A percentile compares a stretch with the other conserved stretches of the same genome.
These are phyloP conservation scores for Tenthredo scrophulariae DNA, from an alignment of 2,888 invertebrate genomes.

Conservation along the genomic window DNA sequence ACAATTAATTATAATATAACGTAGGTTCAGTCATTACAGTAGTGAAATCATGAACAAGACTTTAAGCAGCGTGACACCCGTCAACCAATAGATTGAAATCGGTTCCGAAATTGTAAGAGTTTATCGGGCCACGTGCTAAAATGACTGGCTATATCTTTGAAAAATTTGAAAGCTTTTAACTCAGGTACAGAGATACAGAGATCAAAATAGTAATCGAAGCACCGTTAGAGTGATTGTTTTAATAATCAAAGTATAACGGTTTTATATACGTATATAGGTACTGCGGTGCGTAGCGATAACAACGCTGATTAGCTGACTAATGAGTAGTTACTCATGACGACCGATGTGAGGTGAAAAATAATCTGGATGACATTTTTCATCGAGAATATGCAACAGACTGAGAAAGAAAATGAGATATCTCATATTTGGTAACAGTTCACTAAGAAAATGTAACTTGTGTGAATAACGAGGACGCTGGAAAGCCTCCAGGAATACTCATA, in stretches of 20 bases:
- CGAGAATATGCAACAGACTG: background rate
- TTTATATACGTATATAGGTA: background rate
- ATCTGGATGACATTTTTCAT: background rate
- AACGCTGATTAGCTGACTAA: conserved; percentile 6
- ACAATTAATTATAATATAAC: background rate
- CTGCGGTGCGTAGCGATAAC: background rate
- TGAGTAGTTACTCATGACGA: conserved; percentile 28
- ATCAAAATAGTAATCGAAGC: conserved; percentile 7
- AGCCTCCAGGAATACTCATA: background rate
- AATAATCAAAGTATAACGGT: conserved; percentile 35
- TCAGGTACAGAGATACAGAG: background rate
- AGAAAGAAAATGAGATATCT: background rate
- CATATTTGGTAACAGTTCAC: background rate
- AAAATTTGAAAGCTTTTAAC: background rate
- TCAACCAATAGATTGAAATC: background rate
- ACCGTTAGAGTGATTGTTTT: conserved; percentile 31
- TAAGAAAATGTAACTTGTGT: background rate
- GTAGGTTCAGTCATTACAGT: background rate
- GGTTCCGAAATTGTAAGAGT: background rate
- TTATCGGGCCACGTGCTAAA: background rate
- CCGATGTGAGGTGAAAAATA: background rate
- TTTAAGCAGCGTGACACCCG: background rate
- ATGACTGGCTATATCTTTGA: background rate
- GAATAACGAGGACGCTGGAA: conserved; percentile 11
- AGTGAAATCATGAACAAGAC: background rate